These are phyloP conservation scores for Leucoraja erinaceus DNA, from an alignment of 2,113 vertebrate genomes.

Conservation along the genomic window DNA sequence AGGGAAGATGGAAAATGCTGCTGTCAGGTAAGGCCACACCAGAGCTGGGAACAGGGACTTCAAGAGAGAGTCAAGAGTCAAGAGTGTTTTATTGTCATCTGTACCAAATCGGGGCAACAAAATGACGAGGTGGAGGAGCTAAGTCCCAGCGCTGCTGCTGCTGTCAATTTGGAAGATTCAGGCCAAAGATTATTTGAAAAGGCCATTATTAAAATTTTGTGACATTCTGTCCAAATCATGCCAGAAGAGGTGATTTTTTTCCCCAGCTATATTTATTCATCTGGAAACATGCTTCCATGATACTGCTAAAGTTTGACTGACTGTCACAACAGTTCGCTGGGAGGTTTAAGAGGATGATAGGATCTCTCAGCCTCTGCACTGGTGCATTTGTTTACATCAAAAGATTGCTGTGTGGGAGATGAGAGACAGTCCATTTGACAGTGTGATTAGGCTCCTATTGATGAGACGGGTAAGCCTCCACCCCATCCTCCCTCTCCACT, in stretches of 20 bases:
- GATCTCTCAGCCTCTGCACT: background rate
- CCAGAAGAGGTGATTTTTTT: too few relatives aligned
- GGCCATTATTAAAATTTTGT: background rate
- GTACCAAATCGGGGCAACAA: too few relatives aligned
- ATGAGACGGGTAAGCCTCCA: background rate
- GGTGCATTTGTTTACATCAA: background rate
- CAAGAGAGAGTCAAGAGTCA: too few relatives aligned
- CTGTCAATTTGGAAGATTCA: background rate
- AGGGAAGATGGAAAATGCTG: too few relatives aligned
- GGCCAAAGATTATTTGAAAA: background rate
- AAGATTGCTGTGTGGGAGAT: background rate
- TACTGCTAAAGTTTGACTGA: background rate
- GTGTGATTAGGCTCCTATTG: background rate
- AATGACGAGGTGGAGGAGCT: too few relatives aligned
- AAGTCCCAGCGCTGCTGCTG: too few relatives aligned
- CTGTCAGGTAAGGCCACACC: too few relatives aligned
- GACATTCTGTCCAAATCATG: background rate
- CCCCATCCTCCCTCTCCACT: background rate
- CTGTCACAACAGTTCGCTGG: background rate
- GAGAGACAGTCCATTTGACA: background rate
- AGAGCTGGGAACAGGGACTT: too few relatives aligned
- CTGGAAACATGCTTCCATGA: background rate
- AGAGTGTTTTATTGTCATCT: too few relatives aligned
- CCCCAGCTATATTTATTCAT: background rate
- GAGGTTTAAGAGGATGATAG: background rate